Evolutionary conservation across 2,888 invertebrate species (phyloP).

Genomic region (Rhamphomyia laevipes): DNA sequence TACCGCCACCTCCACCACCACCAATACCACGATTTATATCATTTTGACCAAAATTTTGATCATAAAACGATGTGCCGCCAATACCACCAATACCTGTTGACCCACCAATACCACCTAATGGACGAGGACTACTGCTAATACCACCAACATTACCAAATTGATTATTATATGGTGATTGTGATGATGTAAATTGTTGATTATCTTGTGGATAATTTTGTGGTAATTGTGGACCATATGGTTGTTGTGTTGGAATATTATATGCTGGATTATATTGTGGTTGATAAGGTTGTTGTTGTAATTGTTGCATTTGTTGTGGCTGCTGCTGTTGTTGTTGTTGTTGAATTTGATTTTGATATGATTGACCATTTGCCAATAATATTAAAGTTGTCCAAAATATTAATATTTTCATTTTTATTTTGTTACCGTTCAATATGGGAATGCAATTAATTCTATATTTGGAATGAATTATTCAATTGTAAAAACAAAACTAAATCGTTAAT

Average conservation of each 20-base stretch:
- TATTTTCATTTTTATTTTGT: too few species aligned
- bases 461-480: too few species aligned
- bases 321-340: too few species aligned
- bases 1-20: background rate
- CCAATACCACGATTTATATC: background rate
- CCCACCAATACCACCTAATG: background rate
- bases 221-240: background rate
- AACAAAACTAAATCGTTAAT: too few species aligned
- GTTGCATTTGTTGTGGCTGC: conserved; percentile 2
- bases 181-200: background rate
- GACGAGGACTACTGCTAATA: background rate
- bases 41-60: background rate
- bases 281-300: background rate
- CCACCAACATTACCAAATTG: too few species aligned
- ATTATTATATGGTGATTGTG: background rate
- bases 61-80: background rate
- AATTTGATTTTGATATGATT: too few species aligned
- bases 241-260: background rate
- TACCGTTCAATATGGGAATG: too few species aligned
- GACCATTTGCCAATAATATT: too few species aligned
- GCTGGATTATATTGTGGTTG: conserved; percentile 1
- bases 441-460: too few species aligned
- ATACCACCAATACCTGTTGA: background rate
- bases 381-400: too few species aligned
- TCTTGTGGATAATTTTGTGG: background rate